Conservation (phyloP, 1,140 invertebrate genomes). For the Megathymus violae region DNA sequence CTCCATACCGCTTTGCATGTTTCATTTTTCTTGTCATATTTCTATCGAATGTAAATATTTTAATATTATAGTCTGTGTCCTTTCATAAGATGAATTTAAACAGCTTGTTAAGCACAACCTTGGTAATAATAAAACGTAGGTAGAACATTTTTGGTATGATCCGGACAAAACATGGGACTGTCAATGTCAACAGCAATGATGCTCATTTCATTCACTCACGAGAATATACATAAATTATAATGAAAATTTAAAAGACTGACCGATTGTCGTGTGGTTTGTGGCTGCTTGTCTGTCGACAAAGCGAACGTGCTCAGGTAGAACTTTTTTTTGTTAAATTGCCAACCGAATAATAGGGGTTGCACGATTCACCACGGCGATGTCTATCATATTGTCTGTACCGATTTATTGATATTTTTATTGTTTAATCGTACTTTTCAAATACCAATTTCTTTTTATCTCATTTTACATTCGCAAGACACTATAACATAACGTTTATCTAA, state of each 20-base stretch:
- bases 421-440: background rate
- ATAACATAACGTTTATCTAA: no score
- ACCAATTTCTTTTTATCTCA: no score
- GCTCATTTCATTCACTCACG: conserved; percentile 22
- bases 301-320: conserved; percentile 38
- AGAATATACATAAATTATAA: conserved; percentile 31
- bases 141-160: conserved; percentile 18
- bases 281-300: conserved; percentile 37
- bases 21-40: no score
- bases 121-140: background rate
- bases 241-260: conserved; percentile 31
- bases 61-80: no score
- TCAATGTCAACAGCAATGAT: conserved; percentile 23
- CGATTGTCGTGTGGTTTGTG: conserved; percentile 37
- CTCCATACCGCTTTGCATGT: no score
- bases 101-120: background rate
- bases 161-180: conserved; percentile 14
- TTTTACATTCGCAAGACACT: no score
- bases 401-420: conserved; percentile 1
- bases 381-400: conserved; percentile 1
- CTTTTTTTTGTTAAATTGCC: conserved; percentile 21
- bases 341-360: conserved; percentile 19
- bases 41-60: no score
- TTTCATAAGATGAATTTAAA: background rate
- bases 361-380: conserved; percentile 27